Conservation (phyloP, 2,113 vertebrate genomes). For the Glareola pratincola region DNA sequence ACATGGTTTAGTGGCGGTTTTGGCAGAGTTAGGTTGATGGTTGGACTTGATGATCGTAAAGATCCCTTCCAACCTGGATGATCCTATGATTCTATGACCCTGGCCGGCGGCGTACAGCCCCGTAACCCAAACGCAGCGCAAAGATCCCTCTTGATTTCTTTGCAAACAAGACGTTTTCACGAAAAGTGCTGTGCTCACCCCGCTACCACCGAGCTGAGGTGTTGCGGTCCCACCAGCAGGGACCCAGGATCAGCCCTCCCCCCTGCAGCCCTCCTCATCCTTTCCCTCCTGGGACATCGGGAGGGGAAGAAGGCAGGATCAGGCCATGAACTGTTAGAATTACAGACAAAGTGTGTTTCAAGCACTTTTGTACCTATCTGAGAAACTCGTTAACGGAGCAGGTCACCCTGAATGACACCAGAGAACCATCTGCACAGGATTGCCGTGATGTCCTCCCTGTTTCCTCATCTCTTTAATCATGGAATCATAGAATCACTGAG, state of each 20-base stretch:
- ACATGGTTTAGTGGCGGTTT: not conserved
- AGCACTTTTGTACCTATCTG: conserved; percentile 14
- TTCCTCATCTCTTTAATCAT: conserved; percentile 50
- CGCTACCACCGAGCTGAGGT: not conserved
- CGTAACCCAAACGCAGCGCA: not conserved
- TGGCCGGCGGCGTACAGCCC: not conserved
- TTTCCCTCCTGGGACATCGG: not conserved
- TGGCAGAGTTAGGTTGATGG: not conserved
- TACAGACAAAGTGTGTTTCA: not conserved
- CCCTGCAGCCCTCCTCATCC: too few relatives aligned
- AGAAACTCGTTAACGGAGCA: conserved; percentile 50
- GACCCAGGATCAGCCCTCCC: not conserved
- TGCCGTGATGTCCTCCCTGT: not conserved
- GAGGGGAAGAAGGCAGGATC: not conserved
- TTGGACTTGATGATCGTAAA: not conserved
- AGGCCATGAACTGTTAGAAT: not conserved
- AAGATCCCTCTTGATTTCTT: not conserved
- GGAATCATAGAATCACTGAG: too few relatives aligned
- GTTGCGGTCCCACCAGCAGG: not conserved
- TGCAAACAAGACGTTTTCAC: not conserved
- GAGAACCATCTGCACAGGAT: conserved; percentile 7
- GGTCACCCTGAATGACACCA: conserved; percentile 25
- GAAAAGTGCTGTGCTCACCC: fast-evolving
- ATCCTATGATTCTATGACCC: not conserved
- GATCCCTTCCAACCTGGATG: not conserved